These are phyloP conservation scores for Micoletzkya japonica DNA, from an alignment of 2,888 invertebrate genomes.

Conservation along the genomic window DNA sequence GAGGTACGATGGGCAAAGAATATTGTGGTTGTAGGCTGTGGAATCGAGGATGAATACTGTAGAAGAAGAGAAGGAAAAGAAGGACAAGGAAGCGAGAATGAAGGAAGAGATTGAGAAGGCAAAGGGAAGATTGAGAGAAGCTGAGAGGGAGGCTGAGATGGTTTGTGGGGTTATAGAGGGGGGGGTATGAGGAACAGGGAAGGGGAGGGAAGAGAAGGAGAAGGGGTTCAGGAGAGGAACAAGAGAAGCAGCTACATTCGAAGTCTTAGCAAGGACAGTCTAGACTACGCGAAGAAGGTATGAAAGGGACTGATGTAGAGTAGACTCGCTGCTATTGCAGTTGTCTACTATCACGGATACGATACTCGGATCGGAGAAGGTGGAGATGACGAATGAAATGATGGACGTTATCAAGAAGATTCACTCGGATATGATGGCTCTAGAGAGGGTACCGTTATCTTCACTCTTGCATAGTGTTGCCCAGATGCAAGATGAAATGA, in stretches of 20 bases:
- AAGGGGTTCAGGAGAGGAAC: neutral
- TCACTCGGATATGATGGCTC: too few relatives aligned
- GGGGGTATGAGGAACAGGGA: neutral
- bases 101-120: neutral
- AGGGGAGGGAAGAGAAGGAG: neutral
- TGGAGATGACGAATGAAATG: neutral
- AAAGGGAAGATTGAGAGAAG: slow-evolving; percentile 2
- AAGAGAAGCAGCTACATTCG: too few relatives aligned
- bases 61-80: slow-evolving; percentile 1
- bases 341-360: too few relatives aligned
- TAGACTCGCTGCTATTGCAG: too few relatives aligned
- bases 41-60: neutral
- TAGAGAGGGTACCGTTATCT: too few relatives aligned
- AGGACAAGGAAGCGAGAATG: neutral
- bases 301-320: too few relatives aligned
- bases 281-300: too few relatives aligned
- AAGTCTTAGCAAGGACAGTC: too few relatives aligned
- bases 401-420: too few relatives aligned
- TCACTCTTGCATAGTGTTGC: too few relatives aligned
- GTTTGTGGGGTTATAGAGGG: neutral
- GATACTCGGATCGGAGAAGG: slow-evolving; percentile 4
- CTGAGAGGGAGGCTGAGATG: neutral
- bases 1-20: neutral
- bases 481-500: too few relatives aligned
- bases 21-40: neutral